phyloP scores from a whole-genome alignment of 2,113 vertebrate species.

The Rissa tridactyla region DNA sequence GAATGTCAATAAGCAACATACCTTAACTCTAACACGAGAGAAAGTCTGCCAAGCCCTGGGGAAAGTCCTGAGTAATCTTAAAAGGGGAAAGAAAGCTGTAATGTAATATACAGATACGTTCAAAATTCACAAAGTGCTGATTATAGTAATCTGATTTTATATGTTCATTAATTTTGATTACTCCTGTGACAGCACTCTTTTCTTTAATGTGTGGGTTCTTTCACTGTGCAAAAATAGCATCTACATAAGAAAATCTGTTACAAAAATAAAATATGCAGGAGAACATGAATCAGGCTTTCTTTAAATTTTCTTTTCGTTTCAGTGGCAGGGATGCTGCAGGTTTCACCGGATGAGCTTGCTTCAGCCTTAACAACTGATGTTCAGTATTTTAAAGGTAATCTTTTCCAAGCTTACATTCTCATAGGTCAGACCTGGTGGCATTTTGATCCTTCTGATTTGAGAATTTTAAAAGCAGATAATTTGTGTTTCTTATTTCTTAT shows the following conservation, averaged over 20 bases:
- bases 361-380: constrained; percentile 90
- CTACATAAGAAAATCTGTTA: background rate
- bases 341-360: constrained; percentile 83
- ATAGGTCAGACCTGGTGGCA: background rate
- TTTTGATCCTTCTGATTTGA: background rate
- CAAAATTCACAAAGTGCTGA: background rate
- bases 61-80: background rate
- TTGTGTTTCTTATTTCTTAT: background rate
- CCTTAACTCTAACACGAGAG: background rate
- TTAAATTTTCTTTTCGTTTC: constrained; percentile 24
- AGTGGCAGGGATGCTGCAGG: constrained; percentile 91
- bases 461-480: background rate
- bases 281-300: background rate
- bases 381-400: constrained; percentile 91
- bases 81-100: background rate
- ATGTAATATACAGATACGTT: background rate
- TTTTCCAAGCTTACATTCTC: background rate
- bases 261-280: background rate
- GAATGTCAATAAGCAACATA: background rate
- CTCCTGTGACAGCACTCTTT: background rate
- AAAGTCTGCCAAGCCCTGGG: background rate
- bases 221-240: background rate
- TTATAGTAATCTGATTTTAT: background rate
- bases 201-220: background rate
- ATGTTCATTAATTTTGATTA: background rate